These are phyloP conservation scores for Chrysolina oricalcia DNA, from an alignment of 2,888 invertebrate genomes.

Conservation along the genomic window DNA sequence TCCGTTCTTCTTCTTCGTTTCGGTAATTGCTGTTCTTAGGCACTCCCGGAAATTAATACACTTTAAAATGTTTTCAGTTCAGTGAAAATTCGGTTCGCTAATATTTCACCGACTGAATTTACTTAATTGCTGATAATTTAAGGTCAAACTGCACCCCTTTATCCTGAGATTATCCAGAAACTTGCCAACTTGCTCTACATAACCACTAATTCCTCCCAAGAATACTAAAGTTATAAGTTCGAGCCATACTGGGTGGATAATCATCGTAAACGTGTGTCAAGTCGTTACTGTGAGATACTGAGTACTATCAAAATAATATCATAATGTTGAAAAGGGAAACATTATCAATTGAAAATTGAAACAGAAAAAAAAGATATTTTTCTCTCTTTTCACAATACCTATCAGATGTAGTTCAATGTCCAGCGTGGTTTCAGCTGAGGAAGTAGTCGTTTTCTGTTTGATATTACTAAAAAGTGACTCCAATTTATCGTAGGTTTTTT, in stretches of 20 bases:
- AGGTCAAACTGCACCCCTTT: slow-evolving; percentile 36
- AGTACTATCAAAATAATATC: too few relatives aligned
- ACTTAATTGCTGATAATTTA: slow-evolving; percentile 48
- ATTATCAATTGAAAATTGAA: too few relatives aligned
- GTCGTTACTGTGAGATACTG: too few relatives aligned
- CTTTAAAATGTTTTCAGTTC: slow-evolving; percentile 30
- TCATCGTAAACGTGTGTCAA: background rate
- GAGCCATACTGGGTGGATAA: background rate
- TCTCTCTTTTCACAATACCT: too few relatives aligned
- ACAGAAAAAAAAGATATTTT: too few relatives aligned
- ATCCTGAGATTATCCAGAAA: slow-evolving; percentile 43
- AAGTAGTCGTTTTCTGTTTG: too few relatives aligned
- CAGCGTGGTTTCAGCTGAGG: too few relatives aligned
- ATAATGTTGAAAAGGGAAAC: too few relatives aligned
- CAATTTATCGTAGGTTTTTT: too few relatives aligned
- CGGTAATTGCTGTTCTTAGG: slow-evolving; percentile 27
- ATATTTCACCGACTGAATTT: slow-evolving; percentile 41
- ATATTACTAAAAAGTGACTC: too few relatives aligned
- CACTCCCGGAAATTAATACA: slow-evolving; percentile 33
- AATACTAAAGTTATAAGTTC: background rate
- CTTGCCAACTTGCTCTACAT: slow-evolving; percentile 33
- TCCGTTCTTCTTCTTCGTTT: slow-evolving; percentile 10
- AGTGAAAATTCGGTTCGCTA: slow-evolving; percentile 34
- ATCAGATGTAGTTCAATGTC: too few relatives aligned
- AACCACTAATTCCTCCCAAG: slow-evolving; percentile 30